These are phyloP conservation scores for Doris montereyensis DNA, from an alignment of 2,888 invertebrate genomes.

Conservation along the genomic window DNA sequence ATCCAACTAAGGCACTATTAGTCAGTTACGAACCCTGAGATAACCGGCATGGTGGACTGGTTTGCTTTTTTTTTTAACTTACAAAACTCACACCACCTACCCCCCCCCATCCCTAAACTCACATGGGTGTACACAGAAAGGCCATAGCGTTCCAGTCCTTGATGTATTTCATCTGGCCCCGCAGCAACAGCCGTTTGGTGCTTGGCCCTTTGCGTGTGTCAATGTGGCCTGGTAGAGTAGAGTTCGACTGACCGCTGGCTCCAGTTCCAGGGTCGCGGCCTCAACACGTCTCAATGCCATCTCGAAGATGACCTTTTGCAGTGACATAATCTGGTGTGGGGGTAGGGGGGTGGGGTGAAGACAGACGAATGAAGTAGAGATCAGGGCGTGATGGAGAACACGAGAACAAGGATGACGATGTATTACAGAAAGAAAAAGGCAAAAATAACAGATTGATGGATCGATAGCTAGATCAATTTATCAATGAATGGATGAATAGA, in stretches of 20 bases:
- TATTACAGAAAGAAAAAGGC: too few relatives aligned
- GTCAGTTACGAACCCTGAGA: neutral
- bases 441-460: too few relatives aligned
- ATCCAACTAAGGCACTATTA: neutral
- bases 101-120: too few relatives aligned
- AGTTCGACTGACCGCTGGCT: neutral
- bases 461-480: too few relatives aligned
- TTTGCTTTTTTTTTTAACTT: too few relatives aligned
- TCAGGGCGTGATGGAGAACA: too few relatives aligned
- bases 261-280: neutral
- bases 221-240: neutral
- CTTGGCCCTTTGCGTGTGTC: neutral
- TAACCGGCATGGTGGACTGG: too few relatives aligned
- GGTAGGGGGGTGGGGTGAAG: neutral
- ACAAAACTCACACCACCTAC: too few relatives aligned
- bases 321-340: constrained; percentile 79
- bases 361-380: too few relatives aligned
- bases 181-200: constrained; percentile 74
- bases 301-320: constrained; percentile 89
- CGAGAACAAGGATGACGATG: too few relatives aligned
- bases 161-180: constrained; percentile 89
- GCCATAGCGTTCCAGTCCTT: constrained; percentile 86
- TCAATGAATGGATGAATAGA: too few relatives aligned
- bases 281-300: constrained; percentile 77
- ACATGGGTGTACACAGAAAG: constrained; percentile 91